Evolutionary conservation across 2,888 invertebrate species (phyloP), one percentile per base, ranked within the genome.

Genomic region (Acanthosepion lycidas): DNA sequence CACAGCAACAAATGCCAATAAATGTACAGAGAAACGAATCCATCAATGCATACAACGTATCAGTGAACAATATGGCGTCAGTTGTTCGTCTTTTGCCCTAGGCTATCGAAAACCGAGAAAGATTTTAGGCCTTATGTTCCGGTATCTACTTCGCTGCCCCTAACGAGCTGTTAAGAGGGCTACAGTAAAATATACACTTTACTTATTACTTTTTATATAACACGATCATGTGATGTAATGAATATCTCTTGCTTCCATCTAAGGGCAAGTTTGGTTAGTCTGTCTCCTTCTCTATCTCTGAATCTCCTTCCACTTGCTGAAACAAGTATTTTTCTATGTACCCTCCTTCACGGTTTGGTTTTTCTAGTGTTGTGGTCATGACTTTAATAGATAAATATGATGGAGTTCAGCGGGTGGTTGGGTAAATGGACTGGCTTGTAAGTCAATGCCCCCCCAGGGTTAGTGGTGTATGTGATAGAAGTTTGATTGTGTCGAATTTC

Each of bases 101-200:
- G n/a, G 78, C n/a, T 78, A 23, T n/a, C n/a, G n/a, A 12, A 78
- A n/a, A 78, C 78, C n/a, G n/a, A 78, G 78, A n/a, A 78, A 78
- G 78, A 78, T 78, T 78, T 78, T 78, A 78, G 78, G 78, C 78
- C n/a, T 78, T 78, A 78, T 78, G 78, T 15, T 78, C 78, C n/a
- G 78, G n/a, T 78, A n/a, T 78, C 78, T 78, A 78, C 78, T 78
- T 78, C n/a, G 12, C 78, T 78, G n/a, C 78, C 78, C 78, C n/a
- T 78, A n/a, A 78, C 78, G 78, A n/a, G 78, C 15, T 15, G 78
- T n/a, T 78, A 78, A 78, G 78, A n/a, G 78, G n/a, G 78, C 78
- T 33, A n/a, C 78, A n/a, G n/a, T 78, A 78, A 78, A 78, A n/a
- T 9, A 78, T 78, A 78, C 78, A 78, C 78, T 78, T 78, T 78